Evolutionary conservation across 1,140 invertebrate genomes (phyloP).

Genomic region (Drosophila ambigua): DNA sequence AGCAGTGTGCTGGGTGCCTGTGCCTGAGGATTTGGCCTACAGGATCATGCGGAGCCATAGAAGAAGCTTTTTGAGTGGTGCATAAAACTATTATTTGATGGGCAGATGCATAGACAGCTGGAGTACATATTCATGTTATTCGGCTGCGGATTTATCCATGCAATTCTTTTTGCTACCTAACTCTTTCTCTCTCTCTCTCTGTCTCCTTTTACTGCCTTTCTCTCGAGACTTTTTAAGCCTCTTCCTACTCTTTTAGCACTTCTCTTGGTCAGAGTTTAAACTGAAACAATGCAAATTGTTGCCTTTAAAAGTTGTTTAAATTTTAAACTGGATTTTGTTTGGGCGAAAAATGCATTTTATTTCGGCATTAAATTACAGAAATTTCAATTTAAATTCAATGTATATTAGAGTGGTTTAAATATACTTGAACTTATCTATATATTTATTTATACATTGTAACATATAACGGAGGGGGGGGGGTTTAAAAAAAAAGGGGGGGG

Average conservation of each 20-base stretch:
- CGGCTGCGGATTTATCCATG: conserved; percentile 17
- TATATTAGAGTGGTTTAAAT: too few species aligned
- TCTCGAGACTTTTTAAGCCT: neutral
- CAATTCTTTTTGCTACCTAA: conserved; percentile 5
- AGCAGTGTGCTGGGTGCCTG: neutral
- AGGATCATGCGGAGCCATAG: conserved; percentile 11
- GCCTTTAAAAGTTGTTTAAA: too few species aligned
- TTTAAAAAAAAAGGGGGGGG: too few species aligned
- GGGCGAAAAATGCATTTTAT: too few species aligned
- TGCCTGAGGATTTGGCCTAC: conserved; percentile 29
- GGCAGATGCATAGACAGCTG: neutral
- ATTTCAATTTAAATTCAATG: too few species aligned
- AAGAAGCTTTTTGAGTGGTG: conserved; percentile 38
- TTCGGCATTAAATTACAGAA: too few species aligned
- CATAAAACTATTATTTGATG: conserved; percentile 54
- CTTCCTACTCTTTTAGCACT: neutral
- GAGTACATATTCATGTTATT: conserved; percentile 12
- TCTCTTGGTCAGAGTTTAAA: too few species aligned
- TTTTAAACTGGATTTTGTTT: too few species aligned
- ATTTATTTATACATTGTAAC: too few species aligned
- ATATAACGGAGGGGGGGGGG: too few species aligned
- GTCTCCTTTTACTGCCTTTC: neutral
- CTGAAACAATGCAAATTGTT: too few species aligned
- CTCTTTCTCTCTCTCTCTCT: neutral
- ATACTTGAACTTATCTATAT: too few species aligned